These are phyloP conservation scores for Thymallus thymallus DNA, from an alignment of 2,113 vertebrate species.

Conservation along the genomic window DNA sequence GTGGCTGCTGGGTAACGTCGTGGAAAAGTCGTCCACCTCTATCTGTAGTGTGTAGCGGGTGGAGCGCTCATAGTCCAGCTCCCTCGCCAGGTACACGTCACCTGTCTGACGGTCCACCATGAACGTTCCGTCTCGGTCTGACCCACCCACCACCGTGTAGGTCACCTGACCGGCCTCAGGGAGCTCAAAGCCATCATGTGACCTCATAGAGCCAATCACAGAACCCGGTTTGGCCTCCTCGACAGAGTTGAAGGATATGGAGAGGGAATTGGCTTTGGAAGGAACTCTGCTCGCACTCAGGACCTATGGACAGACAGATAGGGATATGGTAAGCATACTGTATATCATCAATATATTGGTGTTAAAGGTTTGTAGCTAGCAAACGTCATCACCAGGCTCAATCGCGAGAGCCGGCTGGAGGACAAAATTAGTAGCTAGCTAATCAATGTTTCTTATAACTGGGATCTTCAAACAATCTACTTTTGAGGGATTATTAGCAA, in stretches of 20 bases:
- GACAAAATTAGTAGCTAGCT: too few relatives aligned
- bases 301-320: slow-evolving; percentile 68
- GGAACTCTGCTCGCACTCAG: slow-evolving; percentile 73
- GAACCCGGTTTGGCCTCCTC: slow-evolving; percentile 87
- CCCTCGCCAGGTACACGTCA: slow-evolving; percentile 82
- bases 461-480: too few relatives aligned
- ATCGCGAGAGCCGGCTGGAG: too few relatives aligned
- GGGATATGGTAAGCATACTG: too few relatives aligned
- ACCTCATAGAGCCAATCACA: slow-evolving; percentile 80
- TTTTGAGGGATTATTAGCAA: not conserved
- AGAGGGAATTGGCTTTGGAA: slow-evolving; percentile 76
- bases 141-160: slow-evolving; percentile 82
- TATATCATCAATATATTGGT: too few relatives aligned
- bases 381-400: too few relatives aligned
- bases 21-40: slow-evolving; percentile 79
- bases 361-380: too few relatives aligned
- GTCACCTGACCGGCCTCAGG: slow-evolving; percentile 71
- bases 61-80: slow-evolving; percentile 88
- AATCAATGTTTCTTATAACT: too few relatives aligned
- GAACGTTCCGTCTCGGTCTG: slow-evolving; percentile 84
- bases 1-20: slow-evolving; percentile 78
- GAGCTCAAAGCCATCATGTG: slow-evolving; percentile 53
- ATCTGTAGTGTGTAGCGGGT: slow-evolving; percentile 81
- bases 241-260: slow-evolving; percentile 78
- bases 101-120: slow-evolving; percentile 88